These are phyloP conservation scores for Bubalus kerabau DNA, from an alignment of 2,113 vertebrate species.

Conservation along the genomic window DNA sequence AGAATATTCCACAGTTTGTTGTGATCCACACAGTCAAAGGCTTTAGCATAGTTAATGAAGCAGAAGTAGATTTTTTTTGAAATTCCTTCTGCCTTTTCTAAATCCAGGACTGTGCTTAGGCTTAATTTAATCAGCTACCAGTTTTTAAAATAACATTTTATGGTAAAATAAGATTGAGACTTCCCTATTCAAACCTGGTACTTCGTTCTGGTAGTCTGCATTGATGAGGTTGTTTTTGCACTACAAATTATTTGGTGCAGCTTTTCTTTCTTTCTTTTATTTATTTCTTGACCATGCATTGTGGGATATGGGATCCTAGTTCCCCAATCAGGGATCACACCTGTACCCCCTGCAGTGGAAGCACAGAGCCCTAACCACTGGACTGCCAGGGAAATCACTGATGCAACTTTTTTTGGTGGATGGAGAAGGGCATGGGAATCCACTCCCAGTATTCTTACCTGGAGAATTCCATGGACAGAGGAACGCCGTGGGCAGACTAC, in stretches of 20 bases:
- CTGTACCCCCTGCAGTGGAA: neutral
- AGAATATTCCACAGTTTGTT: neutral
- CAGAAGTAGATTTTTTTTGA: neutral
- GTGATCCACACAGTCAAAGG: neutral
- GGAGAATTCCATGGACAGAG: neutral
- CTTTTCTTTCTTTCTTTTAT: neutral
- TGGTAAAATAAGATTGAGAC: conserved; percentile 1
- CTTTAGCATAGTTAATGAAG: neutral
- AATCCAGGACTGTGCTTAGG: neutral
- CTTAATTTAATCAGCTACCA: neutral
- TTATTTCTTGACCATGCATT: neutral
- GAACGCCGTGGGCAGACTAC: neutral
- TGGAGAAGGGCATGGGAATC: neutral
- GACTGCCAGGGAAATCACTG: neutral
- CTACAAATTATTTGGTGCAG: neutral
- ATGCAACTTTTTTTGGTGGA: neutral
- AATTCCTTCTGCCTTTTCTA: neutral
- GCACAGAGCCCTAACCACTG: neutral
- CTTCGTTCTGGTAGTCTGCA: neutral
- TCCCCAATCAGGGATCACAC: neutral
- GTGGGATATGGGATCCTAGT: neutral
- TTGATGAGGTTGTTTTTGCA: neutral
- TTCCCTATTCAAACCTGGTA: neutral
- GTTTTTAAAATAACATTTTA: conserved; percentile 14
- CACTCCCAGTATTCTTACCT: neutral